A percentile compares a stretch with the other conserved stretches of the same genome.
These are phyloP conservation scores for Microcebus griseorufus DNA, from an alignment of 2,113 vertebrate species.

Conservation along the genomic window DNA sequence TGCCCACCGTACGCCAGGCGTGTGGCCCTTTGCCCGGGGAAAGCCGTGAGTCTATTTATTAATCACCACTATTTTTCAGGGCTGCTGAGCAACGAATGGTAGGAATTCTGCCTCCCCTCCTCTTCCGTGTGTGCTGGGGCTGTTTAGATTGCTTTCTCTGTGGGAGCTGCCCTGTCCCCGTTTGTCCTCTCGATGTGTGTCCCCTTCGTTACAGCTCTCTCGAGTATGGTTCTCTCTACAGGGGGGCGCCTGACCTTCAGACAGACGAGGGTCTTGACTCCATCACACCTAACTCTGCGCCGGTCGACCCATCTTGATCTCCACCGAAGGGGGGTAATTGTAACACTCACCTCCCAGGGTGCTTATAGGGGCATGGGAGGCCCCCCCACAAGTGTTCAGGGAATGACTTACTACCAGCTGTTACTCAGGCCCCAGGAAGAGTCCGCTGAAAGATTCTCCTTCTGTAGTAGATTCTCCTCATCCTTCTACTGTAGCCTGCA, in stretches of 20 bases:
- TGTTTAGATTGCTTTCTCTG: background rate
- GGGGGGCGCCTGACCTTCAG: background rate
- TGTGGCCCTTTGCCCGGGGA: background rate
- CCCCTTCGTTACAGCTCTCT: background rate
- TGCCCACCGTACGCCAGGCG: background rate
- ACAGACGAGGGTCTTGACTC: background rate
- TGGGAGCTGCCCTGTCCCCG: rapidly evolving
- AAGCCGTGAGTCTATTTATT: no score
- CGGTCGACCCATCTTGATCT: background rate
- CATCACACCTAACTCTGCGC: background rate
- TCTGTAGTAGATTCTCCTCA: background rate
- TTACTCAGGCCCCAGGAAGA: background rate
- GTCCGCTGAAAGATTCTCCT: background rate
- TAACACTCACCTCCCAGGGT: background rate
- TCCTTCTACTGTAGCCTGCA: background rate
- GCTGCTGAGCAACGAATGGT: background rate
- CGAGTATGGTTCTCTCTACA: background rate
- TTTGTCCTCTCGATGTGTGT: background rate
- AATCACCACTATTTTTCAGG: background rate
- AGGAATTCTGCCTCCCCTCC: background rate
- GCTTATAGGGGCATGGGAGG: background rate
- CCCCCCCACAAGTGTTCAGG: background rate
- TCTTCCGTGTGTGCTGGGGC: background rate
- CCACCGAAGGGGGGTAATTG: background rate
- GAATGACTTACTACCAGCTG: background rate